Evolutionary conservation across 1,140 invertebrate genomes (phyloP).

Genomic region (Papilio polyxenes): DNA sequence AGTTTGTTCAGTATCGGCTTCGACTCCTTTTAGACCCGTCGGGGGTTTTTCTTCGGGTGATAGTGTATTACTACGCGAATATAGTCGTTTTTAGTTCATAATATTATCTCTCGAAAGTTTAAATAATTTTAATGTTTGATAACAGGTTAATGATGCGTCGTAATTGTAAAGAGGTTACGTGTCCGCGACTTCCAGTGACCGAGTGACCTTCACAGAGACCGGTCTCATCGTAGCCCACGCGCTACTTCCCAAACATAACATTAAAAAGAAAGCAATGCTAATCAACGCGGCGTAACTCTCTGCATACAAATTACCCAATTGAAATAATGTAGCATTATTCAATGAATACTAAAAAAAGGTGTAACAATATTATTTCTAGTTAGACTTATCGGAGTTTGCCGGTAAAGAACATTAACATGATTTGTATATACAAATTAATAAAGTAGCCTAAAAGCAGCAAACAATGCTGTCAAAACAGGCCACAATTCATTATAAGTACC

Average conservation of each 20-base stretch:
- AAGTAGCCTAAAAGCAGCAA: no score
- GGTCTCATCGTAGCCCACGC: constrained; percentile 54
- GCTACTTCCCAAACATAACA: constrained; percentile 46
- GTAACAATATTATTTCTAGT: background rate
- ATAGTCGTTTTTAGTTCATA: background rate
- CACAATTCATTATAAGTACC: no score
- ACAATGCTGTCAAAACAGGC: no score
- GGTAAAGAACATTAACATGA: background rate
- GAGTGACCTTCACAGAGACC: constrained; percentile 68
- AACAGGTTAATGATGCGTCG: constrained; percentile 13
- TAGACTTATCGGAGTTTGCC: background rate
- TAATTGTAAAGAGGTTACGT: constrained; percentile 22
- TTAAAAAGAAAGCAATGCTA: constrained; percentile 55
- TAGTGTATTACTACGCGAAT: no score
- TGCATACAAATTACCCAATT: constrained; percentile 25
- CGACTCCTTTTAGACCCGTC: background rate
- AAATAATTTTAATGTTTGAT: background rate
- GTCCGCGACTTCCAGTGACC: constrained; percentile 58
- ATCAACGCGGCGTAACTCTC: constrained; percentile 14
- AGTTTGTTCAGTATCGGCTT: background rate
- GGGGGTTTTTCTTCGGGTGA: background rate
- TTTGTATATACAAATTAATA: no score
- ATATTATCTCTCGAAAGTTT: background rate
- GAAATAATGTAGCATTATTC: constrained; percentile 7
- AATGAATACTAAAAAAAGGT: background rate